Percentiles rank a stretch among this genome's conserved stretches.
Evolutionary conservation across 1,140 invertebrate species (phyloP).

Genomic region (Lysiphlebus fabarum): DNA sequence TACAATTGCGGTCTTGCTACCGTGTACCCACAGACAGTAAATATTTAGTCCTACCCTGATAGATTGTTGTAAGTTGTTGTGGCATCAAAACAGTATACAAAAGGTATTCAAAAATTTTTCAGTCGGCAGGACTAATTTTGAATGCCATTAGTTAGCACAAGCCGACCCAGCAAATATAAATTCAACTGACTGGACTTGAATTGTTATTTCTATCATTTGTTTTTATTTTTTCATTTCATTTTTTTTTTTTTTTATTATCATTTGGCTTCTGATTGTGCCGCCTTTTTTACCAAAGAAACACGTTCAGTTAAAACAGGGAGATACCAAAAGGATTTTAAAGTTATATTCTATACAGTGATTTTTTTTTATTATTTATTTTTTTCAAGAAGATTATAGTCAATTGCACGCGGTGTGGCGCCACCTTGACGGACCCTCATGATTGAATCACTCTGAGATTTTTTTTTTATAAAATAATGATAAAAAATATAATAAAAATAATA

Average conservation of each 20-base stretch:
- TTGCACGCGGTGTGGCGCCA: conserved; percentile 11
- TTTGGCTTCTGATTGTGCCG: conserved; percentile 13
- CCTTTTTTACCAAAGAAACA: conserved; percentile 1
- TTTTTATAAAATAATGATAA: background rate
- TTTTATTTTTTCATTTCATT: background rate
- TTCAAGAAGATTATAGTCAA: background rate
- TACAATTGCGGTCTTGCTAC: conserved; percentile 22
- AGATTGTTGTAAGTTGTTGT: conserved; percentile 24
- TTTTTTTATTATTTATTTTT: background rate
- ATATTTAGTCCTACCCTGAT: conserved; percentile 24
- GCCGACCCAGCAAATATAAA: conserved; percentile 17
- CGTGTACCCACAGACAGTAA: conserved; percentile 8
- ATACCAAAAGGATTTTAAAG: background rate
- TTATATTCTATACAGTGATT: background rate
- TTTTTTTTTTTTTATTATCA: conserved; percentile 10
- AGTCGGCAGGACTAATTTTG: conserved; percentile 28
- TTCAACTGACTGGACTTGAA: conserved; percentile 2
- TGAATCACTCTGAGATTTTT: background rate
- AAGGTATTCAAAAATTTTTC: conserved; percentile 22
- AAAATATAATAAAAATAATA: background rate
- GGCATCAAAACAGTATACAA: background rate
- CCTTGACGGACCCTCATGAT: conserved; percentile 4
- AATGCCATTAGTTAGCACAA: conserved; percentile 29
- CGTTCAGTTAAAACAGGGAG: background rate
- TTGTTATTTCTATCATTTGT: conserved; percentile 20